These are phyloP conservation scores for Pammene aurita DNA, from an alignment of 2,888 invertebrate genomes.

Conservation along the genomic window DNA sequence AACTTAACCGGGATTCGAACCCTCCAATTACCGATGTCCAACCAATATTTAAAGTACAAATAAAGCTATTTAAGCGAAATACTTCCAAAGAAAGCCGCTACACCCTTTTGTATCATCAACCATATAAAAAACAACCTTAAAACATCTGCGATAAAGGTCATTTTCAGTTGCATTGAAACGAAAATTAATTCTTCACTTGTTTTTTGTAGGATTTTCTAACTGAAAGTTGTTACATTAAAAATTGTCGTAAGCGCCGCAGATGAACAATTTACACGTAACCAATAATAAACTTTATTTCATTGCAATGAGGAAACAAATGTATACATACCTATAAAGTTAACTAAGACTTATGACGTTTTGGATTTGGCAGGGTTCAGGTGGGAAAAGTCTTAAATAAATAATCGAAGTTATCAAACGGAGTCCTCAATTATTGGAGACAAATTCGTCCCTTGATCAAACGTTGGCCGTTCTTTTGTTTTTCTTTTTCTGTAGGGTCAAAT, in stretches of 20 bases:
- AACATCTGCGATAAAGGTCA: neutral
- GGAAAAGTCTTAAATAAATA: conserved; percentile 42
- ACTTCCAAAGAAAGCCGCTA: conserved; percentile 39
- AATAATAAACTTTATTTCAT: neutral
- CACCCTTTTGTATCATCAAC: conserved; percentile 29
- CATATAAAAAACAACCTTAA: conserved; percentile 13
- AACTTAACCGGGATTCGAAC: conserved; percentile 30
- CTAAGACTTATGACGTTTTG: conserved; percentile 1
- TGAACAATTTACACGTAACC: neutral
- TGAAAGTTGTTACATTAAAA: neutral
- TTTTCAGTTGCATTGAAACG: neutral
- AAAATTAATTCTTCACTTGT: conserved; percentile 28
- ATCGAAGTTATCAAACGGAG: conserved; percentile 40
- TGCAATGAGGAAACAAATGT: neutral
- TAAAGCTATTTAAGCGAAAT: conserved; percentile 42
- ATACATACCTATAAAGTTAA: neutral
- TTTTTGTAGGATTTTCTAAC: conserved; percentile 34
- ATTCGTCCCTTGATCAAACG: conserved; percentile 22
- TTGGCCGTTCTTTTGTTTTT: conserved; percentile 17
- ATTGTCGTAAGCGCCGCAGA: conserved; percentile 1
- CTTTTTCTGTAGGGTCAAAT: conserved; percentile 33
- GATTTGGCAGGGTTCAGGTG: conserved; percentile 18
- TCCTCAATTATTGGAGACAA: conserved; percentile 37
- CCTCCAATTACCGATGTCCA: conserved; percentile 41
- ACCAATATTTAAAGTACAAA: conserved; percentile 42